Base-by-base conservation (phyloP, 2,113 vertebrate species). In the Syngnathus scovelli region DNA sequence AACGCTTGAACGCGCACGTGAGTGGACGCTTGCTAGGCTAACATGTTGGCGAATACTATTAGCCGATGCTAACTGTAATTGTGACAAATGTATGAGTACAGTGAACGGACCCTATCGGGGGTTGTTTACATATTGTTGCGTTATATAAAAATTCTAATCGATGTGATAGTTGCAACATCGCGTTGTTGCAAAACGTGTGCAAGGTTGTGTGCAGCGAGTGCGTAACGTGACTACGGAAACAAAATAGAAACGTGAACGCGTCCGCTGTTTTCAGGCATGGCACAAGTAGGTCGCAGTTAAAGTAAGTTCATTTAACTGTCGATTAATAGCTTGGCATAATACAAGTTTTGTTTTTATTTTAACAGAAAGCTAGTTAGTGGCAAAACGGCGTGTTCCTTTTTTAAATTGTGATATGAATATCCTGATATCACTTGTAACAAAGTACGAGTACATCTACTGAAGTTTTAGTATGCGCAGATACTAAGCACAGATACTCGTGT, bases 1-100 rank as follows among this genome's bases (percentile, higher is more conserved):
- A 62, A 44, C 38, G 33, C 15, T 36, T 60, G 58, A 19, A 38
- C 16, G 16, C 36, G 37, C 59, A 62, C 61, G 61, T 62, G 61
- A 62, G 61, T 7, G 21, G 9, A 23, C 8, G 41, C 41, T 62
- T n/a, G 41, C 38, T 16, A 62, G 11, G 61, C 61, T 62, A 62
- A 62, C 61, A 44, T 62, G 21, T 43, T 44, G 13, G 39, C 41
- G 7, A 44, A 16, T 15, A n/a, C 16, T 18, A 10, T 52, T 52
- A n/a, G 19, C 19, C 49, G 10, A 19, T 12, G 59, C 59, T 12
- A 61, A 41, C 38, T 39, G 1, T 21, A 13, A 8, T 44, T 5
- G 19, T 27, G 2, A n/a, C 8, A 33, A 33, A 33, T 33, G 27
- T 33, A 33, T 33, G 27, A 3, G 27, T 33, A 33, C 27, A 33